Percentiles rank a stretch among this genome's conserved stretches.
Evolutionary conservation across 2,113 vertebrate species (phyloP).

Genomic region (Pachypanchax playfairii): DNA sequence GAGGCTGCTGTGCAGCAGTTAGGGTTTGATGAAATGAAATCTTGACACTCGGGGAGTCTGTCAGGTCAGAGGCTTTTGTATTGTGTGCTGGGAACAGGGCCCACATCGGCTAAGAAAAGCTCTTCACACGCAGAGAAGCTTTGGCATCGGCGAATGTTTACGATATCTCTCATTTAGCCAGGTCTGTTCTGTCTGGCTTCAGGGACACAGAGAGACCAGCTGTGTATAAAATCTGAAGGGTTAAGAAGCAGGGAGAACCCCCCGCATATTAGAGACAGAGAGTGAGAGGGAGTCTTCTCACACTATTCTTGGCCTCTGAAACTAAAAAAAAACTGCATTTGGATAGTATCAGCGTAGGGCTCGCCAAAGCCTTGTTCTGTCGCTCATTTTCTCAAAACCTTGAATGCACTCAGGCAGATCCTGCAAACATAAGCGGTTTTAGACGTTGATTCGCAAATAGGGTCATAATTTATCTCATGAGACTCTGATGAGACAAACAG

Average conservation of each 20-base stretch:
- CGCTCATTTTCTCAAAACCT: conserved; percentile 56
- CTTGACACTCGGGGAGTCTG: conserved; percentile 45
- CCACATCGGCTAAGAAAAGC: conserved; percentile 61
- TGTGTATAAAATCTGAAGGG: conserved; percentile 51
- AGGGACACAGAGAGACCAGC: conserved; percentile 36
- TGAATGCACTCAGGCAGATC: conserved; percentile 31
- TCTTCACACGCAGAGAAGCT: conserved; percentile 59
- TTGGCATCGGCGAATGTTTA: conserved; percentile 53
- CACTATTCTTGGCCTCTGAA: conserved; percentile 60
- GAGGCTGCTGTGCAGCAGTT: conserved; percentile 46
- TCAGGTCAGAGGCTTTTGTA: conserved; percentile 58
- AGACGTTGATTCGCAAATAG: conserved; percentile 61
- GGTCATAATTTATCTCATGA: conserved; percentile 65
- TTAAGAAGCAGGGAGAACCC: conserved; percentile 49
- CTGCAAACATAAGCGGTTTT: conserved; percentile 43
- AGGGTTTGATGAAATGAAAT: conserved; percentile 64
- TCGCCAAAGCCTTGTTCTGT: conserved; percentile 71
- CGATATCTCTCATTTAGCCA: conserved; percentile 41
- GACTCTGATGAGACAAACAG: conserved; percentile 55
- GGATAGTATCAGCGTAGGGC: conserved; percentile 49
- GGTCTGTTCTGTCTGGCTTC: conserved; percentile 41
- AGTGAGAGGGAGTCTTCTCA: conserved; percentile 61
- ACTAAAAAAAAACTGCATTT: conserved; percentile 62
- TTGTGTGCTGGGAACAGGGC: conserved; percentile 63
- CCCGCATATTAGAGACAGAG: conserved; percentile 49